Conservation (phyloP, 2,888 invertebrate genomes). For the Diploptera punctata region DNA sequence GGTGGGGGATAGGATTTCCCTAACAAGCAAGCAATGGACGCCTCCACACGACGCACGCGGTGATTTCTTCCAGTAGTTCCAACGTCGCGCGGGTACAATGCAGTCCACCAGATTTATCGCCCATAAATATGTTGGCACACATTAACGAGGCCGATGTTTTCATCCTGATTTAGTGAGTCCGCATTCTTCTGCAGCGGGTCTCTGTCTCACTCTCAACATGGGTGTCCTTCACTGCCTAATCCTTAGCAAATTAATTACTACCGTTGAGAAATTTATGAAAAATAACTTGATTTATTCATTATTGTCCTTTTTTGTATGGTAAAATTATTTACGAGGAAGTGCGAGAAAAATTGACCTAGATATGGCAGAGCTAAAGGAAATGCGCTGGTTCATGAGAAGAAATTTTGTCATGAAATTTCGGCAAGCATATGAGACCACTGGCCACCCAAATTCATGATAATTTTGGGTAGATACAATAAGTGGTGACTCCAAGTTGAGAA, state of each 20-base stretch:
- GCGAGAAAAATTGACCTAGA: too few species aligned
- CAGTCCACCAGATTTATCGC: conserved; percentile 19
- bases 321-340: too few species aligned
- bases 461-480: too few species aligned
- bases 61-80: conserved; percentile 16
- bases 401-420: too few species aligned
- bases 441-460: too few species aligned
- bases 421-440: too few species aligned
- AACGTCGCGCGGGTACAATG: conserved; percentile 6
- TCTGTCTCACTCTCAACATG: background rate
- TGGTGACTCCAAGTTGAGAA: too few species aligned
- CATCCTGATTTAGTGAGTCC: conserved; percentile 23
- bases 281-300: too few species aligned
- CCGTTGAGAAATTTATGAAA: too few species aligned
- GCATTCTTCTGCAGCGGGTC: conserved; percentile 7
- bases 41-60: conserved; percentile 3
- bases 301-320: too few species aligned
- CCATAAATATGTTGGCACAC: conserved; percentile 30
- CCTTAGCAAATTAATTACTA: background rate
- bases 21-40: conserved; percentile 12
- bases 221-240: conserved; percentile 7
- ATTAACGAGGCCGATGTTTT: conserved; percentile 26
- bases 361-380: too few species aligned
- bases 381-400: too few species aligned
- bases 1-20: background rate